Evolutionary conservation across 2,113 vertebrate species (phyloP).

Genomic region (Psittacara wagleri): DNA sequence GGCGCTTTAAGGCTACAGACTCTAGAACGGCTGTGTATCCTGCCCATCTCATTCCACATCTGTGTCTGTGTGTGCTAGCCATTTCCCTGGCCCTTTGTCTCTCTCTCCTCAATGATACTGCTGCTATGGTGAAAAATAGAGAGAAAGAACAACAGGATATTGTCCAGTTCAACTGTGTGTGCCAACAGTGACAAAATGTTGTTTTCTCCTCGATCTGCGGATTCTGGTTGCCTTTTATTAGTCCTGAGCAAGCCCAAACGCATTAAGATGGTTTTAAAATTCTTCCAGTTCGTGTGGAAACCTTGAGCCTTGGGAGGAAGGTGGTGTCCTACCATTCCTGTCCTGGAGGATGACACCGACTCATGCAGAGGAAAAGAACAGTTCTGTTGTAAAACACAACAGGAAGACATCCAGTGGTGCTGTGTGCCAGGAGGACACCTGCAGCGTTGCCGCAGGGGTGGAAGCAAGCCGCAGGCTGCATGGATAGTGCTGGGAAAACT

Average conservation of each 20-base stretch:
- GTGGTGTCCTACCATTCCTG: background rate
- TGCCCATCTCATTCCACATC: background rate
- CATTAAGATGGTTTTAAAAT: background rate
- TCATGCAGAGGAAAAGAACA: slow-evolving; percentile 4
- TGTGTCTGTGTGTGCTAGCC: slow-evolving; percentile 40
- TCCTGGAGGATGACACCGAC: slow-evolving; percentile 11
- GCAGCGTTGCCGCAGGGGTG: slow-evolving; percentile 60
- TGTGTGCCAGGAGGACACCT: slow-evolving; percentile 41
- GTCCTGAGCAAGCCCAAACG: background rate
- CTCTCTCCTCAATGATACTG: background rate
- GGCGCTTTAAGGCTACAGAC: background rate
- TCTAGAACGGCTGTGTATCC: background rate
- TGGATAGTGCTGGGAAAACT: background rate
- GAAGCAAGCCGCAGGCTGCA: slow-evolving; percentile 37
- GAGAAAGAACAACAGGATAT: slow-evolving; percentile 64
- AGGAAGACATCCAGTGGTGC: background rate
- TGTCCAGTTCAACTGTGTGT: background rate
- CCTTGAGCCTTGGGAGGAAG: background rate
- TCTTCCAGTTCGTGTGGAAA: background rate
- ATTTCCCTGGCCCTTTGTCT: slow-evolving; percentile 59
- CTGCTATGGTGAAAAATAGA: slow-evolving; percentile 58
- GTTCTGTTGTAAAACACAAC: background rate
- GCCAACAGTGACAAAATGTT: slow-evolving; percentile 64
- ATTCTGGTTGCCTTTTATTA: background rate
- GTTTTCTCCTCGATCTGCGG: background rate